phyloP scores from a whole-genome alignment of 64 coral and sea anemone species.

The Montipora efflorescens region DNA sequence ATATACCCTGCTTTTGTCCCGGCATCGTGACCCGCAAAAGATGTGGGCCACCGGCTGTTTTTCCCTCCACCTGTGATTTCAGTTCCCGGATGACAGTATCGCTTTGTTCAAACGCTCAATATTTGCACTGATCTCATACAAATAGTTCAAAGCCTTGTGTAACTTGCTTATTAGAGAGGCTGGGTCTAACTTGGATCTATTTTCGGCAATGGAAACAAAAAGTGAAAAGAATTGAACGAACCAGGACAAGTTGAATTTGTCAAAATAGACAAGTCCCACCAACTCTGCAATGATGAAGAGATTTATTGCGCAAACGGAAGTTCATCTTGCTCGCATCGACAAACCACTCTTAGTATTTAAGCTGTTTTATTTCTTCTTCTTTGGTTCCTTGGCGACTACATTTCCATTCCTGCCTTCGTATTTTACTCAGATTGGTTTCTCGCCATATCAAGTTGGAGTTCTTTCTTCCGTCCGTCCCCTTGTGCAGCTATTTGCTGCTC shows the following conservation, averaged over 20 bases:
- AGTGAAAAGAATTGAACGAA: background rate
- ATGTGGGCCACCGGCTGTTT: constrained; percentile 27
- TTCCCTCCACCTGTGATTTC: background rate
- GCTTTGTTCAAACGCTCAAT: constrained; percentile 21
- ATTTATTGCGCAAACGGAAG: constrained; percentile 22
- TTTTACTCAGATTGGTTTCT: constrained; percentile 87
- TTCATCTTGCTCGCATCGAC: constrained; percentile 72
- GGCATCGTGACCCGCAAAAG: background rate
- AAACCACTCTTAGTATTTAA: constrained; percentile 85
- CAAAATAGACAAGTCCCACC: constrained; percentile 21
- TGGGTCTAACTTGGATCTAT: background rate
- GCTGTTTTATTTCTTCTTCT: constrained; percentile 89
- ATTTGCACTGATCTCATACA: constrained; percentile 45
- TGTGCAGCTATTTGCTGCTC: constrained; percentile 72
- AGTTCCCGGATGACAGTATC: constrained; percentile 26
- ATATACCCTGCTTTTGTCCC: background rate
- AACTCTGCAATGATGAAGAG: constrained; percentile 16
- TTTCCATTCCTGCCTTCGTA: constrained; percentile 84
- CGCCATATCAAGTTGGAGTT: constrained; percentile 62
- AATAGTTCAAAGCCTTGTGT: background rate
- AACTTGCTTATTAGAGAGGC: background rate
- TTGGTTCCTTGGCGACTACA: constrained; percentile 68
- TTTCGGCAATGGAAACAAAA: background rate
- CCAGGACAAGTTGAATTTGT: constrained; percentile 22
- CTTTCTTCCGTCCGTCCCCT: constrained; percentile 65